Evolutionary conservation across 2,113 vertebrate genomes (phyloP).

Genomic region (Bubo bubo): DNA sequence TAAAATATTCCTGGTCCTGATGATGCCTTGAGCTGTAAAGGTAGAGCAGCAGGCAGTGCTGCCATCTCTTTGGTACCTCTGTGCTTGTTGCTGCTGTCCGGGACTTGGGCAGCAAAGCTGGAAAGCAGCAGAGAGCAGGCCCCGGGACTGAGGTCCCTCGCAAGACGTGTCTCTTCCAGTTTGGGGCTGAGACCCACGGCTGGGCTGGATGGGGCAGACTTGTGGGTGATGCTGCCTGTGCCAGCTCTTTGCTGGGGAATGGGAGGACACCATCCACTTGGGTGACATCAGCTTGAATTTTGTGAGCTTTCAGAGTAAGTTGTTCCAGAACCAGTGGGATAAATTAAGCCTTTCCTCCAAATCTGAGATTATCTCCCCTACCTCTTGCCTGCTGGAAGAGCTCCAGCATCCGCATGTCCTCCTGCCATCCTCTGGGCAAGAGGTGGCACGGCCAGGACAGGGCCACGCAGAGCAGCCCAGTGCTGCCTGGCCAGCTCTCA

Average conservation of each 20-base stretch:
- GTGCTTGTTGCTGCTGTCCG: accelerated
- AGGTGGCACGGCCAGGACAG: accelerated
- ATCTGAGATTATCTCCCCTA: not conserved
- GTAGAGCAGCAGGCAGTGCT: not conserved
- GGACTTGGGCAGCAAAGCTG: not conserved
- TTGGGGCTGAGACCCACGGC: not conserved
- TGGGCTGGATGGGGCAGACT: not conserved
- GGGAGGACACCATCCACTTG: not conserved
- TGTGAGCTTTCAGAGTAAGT: not conserved
- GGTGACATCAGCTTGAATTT: not conserved
- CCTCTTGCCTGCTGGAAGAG: not conserved
- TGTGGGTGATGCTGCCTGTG: not conserved
- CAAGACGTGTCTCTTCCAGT: not conserved
- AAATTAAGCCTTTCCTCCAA: not conserved
- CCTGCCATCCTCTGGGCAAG: not conserved
- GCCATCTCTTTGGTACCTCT: not conserved
- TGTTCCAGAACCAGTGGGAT: not conserved
- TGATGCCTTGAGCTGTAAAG: not conserved
- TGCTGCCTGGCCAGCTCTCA: not conserved
- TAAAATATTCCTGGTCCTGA: not conserved
- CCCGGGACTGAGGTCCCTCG: not conserved
- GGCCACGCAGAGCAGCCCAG: not conserved
- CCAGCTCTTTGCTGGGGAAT: not conserved
- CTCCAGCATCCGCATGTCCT: not conserved
- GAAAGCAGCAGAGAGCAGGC: not conserved